phyloP scores from a whole-genome alignment of 2,113 vertebrate species.

The Pluvialis apricaria region DNA sequence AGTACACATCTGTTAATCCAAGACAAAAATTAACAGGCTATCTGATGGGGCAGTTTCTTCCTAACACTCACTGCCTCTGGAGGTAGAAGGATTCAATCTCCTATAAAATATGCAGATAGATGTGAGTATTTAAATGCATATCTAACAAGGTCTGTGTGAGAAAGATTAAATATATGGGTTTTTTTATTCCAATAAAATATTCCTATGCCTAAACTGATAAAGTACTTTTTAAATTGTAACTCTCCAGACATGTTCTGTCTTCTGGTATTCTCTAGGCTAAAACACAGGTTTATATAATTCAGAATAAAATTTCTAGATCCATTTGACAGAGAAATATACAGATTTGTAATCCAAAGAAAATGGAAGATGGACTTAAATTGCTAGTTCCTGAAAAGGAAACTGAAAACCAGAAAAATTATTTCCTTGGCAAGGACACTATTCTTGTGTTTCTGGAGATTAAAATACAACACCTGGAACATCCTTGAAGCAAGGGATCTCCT shows the following conservation, averaged over 20 bases:
- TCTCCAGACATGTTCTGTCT: background rate
- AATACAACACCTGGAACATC: background rate
- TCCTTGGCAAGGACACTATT: background rate
- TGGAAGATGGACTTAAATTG: background rate
- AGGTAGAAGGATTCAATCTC: background rate
- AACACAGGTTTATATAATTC: background rate
- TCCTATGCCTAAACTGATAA: background rate
- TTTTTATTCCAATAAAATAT: background rate
- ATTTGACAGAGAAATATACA: background rate
- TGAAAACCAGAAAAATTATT: background rate
- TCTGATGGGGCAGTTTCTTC: background rate
- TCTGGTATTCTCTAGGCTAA: background rate
- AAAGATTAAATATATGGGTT: background rate
- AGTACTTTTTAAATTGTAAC: background rate
- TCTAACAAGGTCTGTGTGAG: background rate
- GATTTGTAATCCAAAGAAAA: background rate
- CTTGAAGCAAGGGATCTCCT: background rate
- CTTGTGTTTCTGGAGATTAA: background rate
- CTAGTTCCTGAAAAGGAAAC: background rate
- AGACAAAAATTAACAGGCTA: background rate
- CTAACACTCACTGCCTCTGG: background rate
- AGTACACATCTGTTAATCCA: background rate
- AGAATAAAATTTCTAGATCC: background rate
- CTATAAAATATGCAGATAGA: background rate
- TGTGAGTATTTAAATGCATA: background rate